A percentile compares a stretch with the other conserved stretches of the same genome.
phyloP scores from a whole-genome alignment of 2,888 invertebrate species.

The Synanthedon tipuliformis region DNA sequence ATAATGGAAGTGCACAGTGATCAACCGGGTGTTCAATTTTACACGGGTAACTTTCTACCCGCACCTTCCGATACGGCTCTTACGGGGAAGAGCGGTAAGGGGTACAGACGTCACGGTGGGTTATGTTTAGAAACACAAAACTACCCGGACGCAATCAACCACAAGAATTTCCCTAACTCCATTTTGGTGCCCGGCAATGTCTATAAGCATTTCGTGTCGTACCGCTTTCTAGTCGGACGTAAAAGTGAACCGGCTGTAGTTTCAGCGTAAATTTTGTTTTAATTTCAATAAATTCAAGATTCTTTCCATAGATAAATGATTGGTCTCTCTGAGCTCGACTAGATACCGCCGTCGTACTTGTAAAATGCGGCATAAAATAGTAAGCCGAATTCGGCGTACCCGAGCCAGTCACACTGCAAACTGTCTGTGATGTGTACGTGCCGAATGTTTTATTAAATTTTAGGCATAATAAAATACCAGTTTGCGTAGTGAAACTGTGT shows the following conservation, averaged over 20 bases:
- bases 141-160: constrained; percentile 89
- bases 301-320: no score
- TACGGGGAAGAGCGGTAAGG: constrained; percentile 40
- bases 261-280: background rate
- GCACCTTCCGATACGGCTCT: constrained; percentile 44
- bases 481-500: no score
- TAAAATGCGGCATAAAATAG: no score
- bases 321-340: no score
- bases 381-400: no score
- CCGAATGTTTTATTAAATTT: no score
- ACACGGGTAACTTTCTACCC: constrained; percentile 82
- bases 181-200: constrained; percentile 76
- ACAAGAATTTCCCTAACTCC: constrained; percentile 78
- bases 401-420: no score
- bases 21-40: constrained; percentile 92
- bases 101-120: constrained; percentile 81
- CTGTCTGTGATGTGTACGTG: no score
- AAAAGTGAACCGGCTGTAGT: background rate
- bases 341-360: no score
- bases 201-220: constrained; percentile 78
- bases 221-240: constrained; percentile 71
- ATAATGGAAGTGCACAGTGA: constrained; percentile 82
- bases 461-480: no score
- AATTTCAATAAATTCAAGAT: no score
- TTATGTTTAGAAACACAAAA: constrained; percentile 93